phyloP scores from a whole-genome alignment of 2,797 vertebrate species.

The Pseudochromis fuscus region DNA sequence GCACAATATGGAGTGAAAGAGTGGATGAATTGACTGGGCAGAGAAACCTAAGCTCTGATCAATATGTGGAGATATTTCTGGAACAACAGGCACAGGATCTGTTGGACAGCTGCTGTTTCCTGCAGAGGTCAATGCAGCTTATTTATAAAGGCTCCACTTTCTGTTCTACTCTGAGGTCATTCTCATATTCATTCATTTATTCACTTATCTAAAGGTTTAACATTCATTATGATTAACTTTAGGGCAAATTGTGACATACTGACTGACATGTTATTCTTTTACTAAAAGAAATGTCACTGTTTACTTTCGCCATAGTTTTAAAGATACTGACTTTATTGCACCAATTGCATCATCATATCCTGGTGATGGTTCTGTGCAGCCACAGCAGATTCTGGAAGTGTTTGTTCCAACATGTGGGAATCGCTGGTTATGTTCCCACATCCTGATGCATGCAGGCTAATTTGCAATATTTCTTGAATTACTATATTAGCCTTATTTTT shows the following conservation, averaged over 20 bases:
- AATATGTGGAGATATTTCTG: constrained; percentile 79
- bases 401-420: background rate
- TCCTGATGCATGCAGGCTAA: too few relatives aligned
- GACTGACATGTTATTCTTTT: background rate
- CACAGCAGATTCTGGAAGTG: too few relatives aligned
- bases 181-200: background rate
- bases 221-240: background rate
- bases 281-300: background rate
- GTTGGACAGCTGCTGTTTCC: constrained; percentile 58
- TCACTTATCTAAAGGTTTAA: background rate
- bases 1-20: constrained; percentile 54
- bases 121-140: constrained; percentile 48
- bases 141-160: constrained; percentile 46
- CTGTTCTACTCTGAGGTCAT: background rate
- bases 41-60: constrained; percentile 79
- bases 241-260: too few relatives aligned
- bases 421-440: background rate
- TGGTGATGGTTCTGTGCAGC: background rate
- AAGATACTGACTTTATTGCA: background rate
- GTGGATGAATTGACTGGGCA: constrained; percentile 61
- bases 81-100: constrained; percentile 61
- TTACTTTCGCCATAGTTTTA: background rate
- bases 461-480: too few relatives aligned
- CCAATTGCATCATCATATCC: background rate
- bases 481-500: too few relatives aligned